Conservation (phyloP, 2,888 invertebrate species). For the Bembecia ichneumoniformis region DNA sequence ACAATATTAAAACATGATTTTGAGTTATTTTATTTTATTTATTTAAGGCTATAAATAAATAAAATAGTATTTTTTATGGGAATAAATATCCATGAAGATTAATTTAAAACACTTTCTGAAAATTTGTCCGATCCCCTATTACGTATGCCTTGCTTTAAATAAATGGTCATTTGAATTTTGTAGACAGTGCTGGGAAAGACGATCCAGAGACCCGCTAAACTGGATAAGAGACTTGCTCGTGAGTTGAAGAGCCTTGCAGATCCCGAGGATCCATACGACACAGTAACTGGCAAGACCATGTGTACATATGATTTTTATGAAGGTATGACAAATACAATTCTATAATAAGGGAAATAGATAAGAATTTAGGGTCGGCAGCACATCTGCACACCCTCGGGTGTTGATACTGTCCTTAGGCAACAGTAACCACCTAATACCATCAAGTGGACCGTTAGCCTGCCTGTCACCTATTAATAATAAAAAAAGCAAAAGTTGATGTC, state of each 20-base stretch:
- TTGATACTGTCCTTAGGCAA: not conserved
- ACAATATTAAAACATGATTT: too few relatives aligned
- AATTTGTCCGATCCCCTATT: too few relatives aligned
- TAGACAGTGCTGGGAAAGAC: conserved; percentile 89
- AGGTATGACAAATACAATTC: conserved; percentile 64
- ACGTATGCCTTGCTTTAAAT: not conserved
- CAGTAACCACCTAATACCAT: too few relatives aligned
- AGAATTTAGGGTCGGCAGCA: not conserved
- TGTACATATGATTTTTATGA: conserved; percentile 99
- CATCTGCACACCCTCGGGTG: not conserved
- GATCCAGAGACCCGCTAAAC: conserved; percentile 84
- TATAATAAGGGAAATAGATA: not conserved
- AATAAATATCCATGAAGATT: too few relatives aligned
- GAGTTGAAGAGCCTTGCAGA: conserved; percentile 84
- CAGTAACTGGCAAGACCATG: conserved; percentile 92
- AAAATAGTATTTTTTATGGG: too few relatives aligned
- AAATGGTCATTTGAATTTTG: conserved; percentile 15
- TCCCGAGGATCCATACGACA: conserved; percentile 87
- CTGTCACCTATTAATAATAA: too few relatives aligned
- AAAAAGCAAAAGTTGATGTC: too few relatives aligned
- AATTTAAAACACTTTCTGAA: too few relatives aligned
- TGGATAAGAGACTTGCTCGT: conserved; percentile 84
- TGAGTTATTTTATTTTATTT: too few relatives aligned
- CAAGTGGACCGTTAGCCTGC: too few relatives aligned
- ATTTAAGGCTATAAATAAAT: too few relatives aligned